Evolutionary conservation across 2,888 invertebrate species (phyloP).

Genomic region (Clostera curtula): DNA sequence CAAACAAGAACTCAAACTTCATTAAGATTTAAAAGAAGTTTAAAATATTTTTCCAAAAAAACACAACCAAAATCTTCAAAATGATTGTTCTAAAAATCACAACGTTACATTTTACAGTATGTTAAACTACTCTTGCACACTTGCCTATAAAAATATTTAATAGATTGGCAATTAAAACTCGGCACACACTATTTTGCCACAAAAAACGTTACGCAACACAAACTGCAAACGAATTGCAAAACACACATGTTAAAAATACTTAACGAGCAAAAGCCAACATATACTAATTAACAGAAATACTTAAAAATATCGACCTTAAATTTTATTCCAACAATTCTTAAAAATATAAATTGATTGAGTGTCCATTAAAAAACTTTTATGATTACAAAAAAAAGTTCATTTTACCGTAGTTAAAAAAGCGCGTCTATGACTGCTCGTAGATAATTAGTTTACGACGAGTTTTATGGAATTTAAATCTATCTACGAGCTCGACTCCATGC

Average conservation of each 20-base stretch:
- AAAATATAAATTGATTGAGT: too few relatives aligned
- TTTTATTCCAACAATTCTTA: too few relatives aligned
- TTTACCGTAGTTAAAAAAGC: neutral
- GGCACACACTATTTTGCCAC: slow-evolving; percentile 24
- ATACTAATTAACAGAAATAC: too few relatives aligned
- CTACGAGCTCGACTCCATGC: slow-evolving; percentile 16
- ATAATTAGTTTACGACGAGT: slow-evolving; percentile 22
- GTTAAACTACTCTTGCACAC: slow-evolving; percentile 32
- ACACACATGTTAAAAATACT: too few relatives aligned
- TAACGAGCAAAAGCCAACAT: too few relatives aligned
- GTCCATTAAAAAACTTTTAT: too few relatives aligned
- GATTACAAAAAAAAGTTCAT: too few relatives aligned
- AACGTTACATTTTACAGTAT: slow-evolving; percentile 25
- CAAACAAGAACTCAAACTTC: slow-evolving; percentile 19
- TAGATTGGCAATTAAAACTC: slow-evolving; percentile 9
- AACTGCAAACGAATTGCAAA: too few relatives aligned
- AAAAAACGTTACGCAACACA: too few relatives aligned
- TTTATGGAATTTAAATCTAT: slow-evolving; percentile 13
- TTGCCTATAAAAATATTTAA: slow-evolving; percentile 25
- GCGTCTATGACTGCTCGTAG: neutral
- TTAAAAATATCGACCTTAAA: too few relatives aligned
- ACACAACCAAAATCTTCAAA: slow-evolving; percentile 41
- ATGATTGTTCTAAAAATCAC: slow-evolving; percentile 24
- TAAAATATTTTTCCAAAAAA: slow-evolving; percentile 21
- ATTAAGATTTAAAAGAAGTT: slow-evolving; percentile 13